These are phyloP conservation scores for Mus pahari DNA, from an alignment of 2,113 vertebrate species.

Conservation along the genomic window DNA sequence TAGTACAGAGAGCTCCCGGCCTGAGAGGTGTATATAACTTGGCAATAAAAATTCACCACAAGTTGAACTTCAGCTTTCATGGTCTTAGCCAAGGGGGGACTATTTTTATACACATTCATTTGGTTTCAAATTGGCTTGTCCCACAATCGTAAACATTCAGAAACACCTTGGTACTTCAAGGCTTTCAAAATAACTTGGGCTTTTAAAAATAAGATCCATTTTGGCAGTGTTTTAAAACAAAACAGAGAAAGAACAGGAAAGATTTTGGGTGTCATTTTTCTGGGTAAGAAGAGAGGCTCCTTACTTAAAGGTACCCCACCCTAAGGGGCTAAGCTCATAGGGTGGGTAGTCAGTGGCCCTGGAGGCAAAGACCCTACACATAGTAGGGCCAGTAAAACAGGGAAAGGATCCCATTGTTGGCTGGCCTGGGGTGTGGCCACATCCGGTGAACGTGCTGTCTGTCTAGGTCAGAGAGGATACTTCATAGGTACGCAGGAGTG, in stretches of 20 bases:
- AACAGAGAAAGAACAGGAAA: slow-evolving; percentile 66
- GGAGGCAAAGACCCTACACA: background rate
- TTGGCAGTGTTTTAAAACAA: slow-evolving; percentile 81
- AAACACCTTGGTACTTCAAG: slow-evolving; percentile 79
- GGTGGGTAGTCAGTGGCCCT: background rate
- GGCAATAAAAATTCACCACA: slow-evolving; percentile 75
- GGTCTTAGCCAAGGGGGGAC: slow-evolving; percentile 64
- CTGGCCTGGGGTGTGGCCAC: background rate
- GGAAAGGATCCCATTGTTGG: background rate
- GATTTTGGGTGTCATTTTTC: slow-evolving; percentile 57
- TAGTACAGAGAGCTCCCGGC: slow-evolving; percentile 51
- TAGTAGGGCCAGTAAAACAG: background rate
- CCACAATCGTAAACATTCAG: slow-evolving; percentile 77
- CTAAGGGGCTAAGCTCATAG: background rate
- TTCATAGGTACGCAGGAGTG: background rate
- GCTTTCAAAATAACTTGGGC: slow-evolving; percentile 76
- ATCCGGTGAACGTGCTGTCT: background rate
- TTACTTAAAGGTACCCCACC: slow-evolving; percentile 42
- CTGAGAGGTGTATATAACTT: slow-evolving; percentile 61
- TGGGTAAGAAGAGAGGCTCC: slow-evolving; percentile 62
- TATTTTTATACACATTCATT: slow-evolving; percentile 80
- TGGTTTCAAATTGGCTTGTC: slow-evolving; percentile 73
- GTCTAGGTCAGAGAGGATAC: background rate
- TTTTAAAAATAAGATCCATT: slow-evolving; percentile 67
- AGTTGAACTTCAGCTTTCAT: slow-evolving; percentile 73